phyloP scores from a whole-genome alignment of 2,113 vertebrate species.

The Platichthys stellatus region DNA sequence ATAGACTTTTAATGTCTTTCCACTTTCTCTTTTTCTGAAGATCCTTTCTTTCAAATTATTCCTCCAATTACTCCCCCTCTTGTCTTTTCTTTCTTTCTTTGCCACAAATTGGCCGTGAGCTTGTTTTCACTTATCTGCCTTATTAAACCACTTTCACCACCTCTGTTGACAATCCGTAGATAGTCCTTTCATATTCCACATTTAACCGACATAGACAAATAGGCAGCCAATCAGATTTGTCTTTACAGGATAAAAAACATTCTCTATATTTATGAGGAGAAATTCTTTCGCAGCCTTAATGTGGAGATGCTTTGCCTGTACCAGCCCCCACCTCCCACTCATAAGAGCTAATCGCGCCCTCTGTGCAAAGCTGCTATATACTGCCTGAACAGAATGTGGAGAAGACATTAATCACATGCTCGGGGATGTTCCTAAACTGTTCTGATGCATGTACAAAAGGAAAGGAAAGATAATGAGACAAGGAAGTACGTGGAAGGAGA shows the following conservation, averaged over 20 bases:
- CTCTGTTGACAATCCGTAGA: not conserved
- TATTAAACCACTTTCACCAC: constrained; percentile 18
- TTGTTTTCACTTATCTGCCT: constrained; percentile 27
- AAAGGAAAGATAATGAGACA: constrained; percentile 60
- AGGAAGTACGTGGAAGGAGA: constrained; percentile 19
- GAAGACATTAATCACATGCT: constrained; percentile 60
- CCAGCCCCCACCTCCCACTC: constrained; percentile 2
- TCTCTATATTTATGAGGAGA: not conserved
- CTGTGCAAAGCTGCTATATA: constrained; percentile 18
- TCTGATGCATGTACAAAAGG: constrained; percentile 47
- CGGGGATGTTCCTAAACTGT: constrained; percentile 53
- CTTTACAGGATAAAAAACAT: not conserved
- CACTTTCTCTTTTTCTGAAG: not conserved
- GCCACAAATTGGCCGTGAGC: not conserved
- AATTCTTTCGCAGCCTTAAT: not conserved
- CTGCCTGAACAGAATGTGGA: constrained; percentile 23
- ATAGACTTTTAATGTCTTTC: too few relatives aligned
- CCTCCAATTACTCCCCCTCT: constrained; percentile 14
- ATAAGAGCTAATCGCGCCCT: constrained; percentile 42
- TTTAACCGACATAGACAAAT: not conserved
- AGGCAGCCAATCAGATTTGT: not conserved
- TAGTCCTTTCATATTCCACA: not conserved
- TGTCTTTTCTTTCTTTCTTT: constrained; percentile 3
- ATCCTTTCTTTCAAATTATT: not conserved
- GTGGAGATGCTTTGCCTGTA: too few relatives aligned